Evolutionary conservation across 2,888 invertebrate species (phyloP).

Genomic region (Salpingus planirostris): DNA sequence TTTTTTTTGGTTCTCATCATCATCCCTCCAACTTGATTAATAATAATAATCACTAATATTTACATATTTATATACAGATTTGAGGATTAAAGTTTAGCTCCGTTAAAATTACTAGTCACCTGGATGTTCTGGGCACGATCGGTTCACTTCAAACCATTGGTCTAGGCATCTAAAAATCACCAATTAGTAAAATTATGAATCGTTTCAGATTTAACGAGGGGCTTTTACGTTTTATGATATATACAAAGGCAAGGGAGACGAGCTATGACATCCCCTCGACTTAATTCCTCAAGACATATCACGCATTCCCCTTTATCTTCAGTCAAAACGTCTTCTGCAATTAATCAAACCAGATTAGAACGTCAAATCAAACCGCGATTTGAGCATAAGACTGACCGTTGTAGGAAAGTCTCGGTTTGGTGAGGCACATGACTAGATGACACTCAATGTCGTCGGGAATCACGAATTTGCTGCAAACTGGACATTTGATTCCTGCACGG

Average conservation of each 20-base stretch:
- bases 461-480: conserved; percentile 97
- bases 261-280: conserved; percentile 93
- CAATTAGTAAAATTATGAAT: neutral
- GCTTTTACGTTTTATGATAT: conserved; percentile 89
- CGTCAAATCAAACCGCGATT: no score
- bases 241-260: conserved; percentile 98
- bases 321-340: conserved; percentile 91
- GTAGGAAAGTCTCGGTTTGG: conserved; percentile 96
- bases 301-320: conserved; percentile 98
- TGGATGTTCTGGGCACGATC: conserved; percentile 98
- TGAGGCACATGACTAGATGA: conserved; percentile 99
- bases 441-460: conserved; percentile 98
- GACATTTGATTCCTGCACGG: conserved; percentile 93
- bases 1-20: no score
- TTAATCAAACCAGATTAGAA: no score
- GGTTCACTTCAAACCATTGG: conserved; percentile 98
- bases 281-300: conserved; percentile 95
- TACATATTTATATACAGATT: no score
- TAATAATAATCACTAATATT: no score
- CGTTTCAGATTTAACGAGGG: no score
- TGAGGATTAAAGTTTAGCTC: no score
- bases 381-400: conserved; percentile 84
- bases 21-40: no score
- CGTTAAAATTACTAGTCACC: conserved; percentile 81
- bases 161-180: conserved; percentile 83